A percentile compares a stretch with the other conserved stretches of the same genome.
Evolutionary conservation across 2,888 invertebrate species (phyloP).

Genomic region (Cephus pygmeus): DNA sequence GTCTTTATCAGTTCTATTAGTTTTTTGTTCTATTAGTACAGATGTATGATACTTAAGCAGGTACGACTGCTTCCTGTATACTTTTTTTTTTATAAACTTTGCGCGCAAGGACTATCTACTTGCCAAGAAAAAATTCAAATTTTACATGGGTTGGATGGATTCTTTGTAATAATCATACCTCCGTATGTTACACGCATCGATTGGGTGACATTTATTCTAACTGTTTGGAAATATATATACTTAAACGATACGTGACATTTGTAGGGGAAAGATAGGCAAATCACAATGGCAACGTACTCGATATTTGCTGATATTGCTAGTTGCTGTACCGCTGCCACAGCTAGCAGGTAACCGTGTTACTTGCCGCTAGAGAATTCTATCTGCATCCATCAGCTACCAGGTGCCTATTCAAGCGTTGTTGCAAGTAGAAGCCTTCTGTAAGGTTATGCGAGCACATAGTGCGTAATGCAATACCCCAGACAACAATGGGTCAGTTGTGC

Average conservation of each 20-base stretch:
- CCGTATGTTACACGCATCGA: not conserved
- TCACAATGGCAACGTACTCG: not conserved
- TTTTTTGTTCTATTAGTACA: not conserved
- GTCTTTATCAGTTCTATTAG: not conserved
- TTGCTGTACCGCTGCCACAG: not conserved
- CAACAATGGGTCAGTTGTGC: slow-evolving; percentile 3
- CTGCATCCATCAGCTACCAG: not conserved
- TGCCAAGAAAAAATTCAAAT: too few species aligned
- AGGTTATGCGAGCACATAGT: not conserved
- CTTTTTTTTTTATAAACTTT: too few species aligned
- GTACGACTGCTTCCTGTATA: too few species aligned
- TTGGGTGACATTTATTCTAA: not conserved
- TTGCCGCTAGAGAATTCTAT: not conserved
- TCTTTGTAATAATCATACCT: too few species aligned
- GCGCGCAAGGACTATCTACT: too few species aligned
- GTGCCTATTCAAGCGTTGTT: not conserved
- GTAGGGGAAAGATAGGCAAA: not conserved
- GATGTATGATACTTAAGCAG: not conserved
- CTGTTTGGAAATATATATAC: not conserved
- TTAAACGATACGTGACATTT: not conserved
- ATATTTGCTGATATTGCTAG: not conserved
- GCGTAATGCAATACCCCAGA: not conserved
- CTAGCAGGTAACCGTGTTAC: not conserved
- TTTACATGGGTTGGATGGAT: too few species aligned
- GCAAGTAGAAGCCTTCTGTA: not conserved